These are phyloP conservation scores for Odontocolon sp. DNA, from an alignment of 2,888 invertebrate genomes.

Conservation along the genomic window DNA sequence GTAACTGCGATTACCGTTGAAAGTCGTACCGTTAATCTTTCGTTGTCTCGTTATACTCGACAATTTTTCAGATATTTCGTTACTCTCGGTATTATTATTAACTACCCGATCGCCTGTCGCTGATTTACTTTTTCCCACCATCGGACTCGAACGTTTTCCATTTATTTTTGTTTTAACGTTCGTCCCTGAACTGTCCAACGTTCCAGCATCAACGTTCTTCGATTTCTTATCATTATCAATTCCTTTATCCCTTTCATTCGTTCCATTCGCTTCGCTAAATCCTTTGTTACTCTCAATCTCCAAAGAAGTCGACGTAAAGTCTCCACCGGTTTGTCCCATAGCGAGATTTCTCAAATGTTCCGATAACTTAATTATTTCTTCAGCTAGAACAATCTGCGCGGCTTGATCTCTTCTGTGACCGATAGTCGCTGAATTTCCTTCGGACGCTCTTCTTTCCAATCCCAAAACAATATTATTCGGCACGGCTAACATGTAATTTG, in stretches of 20 bases:
- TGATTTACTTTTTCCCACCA: too few species aligned
- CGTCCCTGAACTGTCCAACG: neutral
- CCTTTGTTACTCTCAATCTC: neutral
- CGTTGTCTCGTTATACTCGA: constrained; percentile 73
- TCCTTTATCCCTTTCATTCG: neutral
- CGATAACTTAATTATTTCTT: constrained; percentile 91
- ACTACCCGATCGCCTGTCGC: neutral
- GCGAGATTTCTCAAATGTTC: constrained; percentile 84
- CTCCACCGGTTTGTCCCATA: constrained; percentile 36
- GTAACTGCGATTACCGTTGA: constrained; percentile 73
- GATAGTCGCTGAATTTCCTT: constrained; percentile 84
- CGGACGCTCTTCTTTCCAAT: constrained; percentile 89
- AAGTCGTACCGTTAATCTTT: constrained; percentile 77
- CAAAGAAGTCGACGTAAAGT: neutral
- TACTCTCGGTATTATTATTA: constrained; percentile 61
- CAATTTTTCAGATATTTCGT: constrained; percentile 77
- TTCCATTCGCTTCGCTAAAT: neutral
- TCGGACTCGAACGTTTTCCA: neutral
- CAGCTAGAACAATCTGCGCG: constrained; percentile 84
- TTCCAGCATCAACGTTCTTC: neutral
- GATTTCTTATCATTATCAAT: too few species aligned
- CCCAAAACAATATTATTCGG: constrained; percentile 72
- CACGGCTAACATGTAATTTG: constrained; percentile 46
- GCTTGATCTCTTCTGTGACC: constrained; percentile 70
- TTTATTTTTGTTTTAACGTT: constrained; percentile 1